Evolutionary conservation across 2,113 vertebrate species (phyloP).

Genomic region (Mormyrus lacerda): DNA sequence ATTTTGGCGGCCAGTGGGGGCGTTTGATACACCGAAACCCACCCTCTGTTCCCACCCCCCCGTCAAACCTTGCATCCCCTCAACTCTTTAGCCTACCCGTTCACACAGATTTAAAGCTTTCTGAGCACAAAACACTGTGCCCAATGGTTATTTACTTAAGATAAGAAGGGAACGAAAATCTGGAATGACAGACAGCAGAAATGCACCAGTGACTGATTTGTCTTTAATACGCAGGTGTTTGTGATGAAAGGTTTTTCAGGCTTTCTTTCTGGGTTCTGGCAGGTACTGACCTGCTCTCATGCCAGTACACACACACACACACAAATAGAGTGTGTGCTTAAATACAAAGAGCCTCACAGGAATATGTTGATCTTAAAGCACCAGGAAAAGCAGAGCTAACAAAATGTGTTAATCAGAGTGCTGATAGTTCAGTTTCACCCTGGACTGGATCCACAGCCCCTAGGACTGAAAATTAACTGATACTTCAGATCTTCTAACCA

Average conservation of each 20-base stretch:
- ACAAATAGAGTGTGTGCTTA: neutral
- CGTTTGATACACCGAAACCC: neutral
- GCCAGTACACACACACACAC: neutral
- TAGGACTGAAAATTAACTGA: neutral
- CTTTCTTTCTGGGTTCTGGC: neutral
- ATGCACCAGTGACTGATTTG: constrained; percentile 4
- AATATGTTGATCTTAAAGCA: neutral
- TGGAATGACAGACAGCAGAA: neutral
- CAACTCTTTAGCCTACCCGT: neutral
- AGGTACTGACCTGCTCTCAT: neutral
- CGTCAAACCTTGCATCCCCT: neutral
- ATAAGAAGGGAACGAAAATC: neutral
- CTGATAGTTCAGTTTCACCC: neutral
- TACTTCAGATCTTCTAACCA: neutral
- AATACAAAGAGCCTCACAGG: neutral
- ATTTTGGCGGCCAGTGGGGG: neutral
- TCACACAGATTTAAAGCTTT: neutral
- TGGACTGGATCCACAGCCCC: neutral
- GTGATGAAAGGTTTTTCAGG: neutral
- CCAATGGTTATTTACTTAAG: neutral
- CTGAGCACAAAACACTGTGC: neutral
- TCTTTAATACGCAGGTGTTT: neutral
- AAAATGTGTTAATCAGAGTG: neutral
- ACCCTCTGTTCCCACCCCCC: neutral
- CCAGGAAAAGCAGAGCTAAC: neutral